These are phyloP conservation scores for Cataglyphis altisquamis DNA, from an alignment of 2,888 invertebrate genomes.

Conservation along the genomic window DNA sequence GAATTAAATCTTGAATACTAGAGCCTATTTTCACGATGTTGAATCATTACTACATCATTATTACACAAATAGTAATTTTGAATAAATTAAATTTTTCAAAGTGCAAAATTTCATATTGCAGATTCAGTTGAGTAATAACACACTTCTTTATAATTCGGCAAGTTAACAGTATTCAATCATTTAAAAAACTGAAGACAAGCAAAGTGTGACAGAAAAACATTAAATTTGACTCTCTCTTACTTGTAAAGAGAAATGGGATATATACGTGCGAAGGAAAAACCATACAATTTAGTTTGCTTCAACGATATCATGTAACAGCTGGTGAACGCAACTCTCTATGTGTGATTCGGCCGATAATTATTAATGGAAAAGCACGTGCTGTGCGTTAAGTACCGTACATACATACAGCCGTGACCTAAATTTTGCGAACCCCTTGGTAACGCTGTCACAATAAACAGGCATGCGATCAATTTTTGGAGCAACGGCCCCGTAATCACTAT, in stretches of 20 bases:
- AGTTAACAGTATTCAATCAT: not conserved
- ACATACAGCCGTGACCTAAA: constrained; percentile 45
- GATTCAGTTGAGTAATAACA: not conserved
- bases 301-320: not conserved
- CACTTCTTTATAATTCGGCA: not conserved
- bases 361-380: constrained; percentile 40
- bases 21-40: not conserved
- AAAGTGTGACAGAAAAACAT: not conserved
- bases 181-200: not conserved
- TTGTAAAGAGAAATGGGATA: not conserved
- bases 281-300: not conserved
- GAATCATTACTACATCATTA: not conserved
- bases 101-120: not conserved
- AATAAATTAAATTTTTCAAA: constrained; percentile 15
- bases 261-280: not conserved
- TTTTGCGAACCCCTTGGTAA: constrained; percentile 14
- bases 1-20: not conserved
- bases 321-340: not conserved
- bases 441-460: constrained; percentile 5
- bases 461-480: constrained; percentile 33
- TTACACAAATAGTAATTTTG: not conserved
- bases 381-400: constrained; percentile 9
- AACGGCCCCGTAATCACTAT: not conserved
- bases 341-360: constrained; percentile 45
- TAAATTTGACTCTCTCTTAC: not conserved